Evolutionary conservation across 2,797 vertebrate species (phyloP).

Genomic region (Oreonectes daqikongensis): DNA sequence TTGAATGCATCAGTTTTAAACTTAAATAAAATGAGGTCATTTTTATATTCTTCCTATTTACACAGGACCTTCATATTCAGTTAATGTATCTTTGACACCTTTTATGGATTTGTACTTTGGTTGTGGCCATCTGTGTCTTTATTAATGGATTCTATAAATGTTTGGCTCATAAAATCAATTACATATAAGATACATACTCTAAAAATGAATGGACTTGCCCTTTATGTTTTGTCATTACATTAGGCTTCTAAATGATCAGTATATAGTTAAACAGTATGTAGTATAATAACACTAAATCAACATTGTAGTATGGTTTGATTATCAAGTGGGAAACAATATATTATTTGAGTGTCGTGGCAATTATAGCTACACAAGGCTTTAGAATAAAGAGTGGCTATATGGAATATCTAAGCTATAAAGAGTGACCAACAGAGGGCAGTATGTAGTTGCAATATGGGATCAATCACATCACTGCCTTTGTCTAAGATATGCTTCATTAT

Average conservation of each 20-base stretch:
- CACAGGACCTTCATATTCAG: neutral
- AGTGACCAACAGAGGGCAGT: slow-evolving; percentile 64
- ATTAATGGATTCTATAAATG: neutral
- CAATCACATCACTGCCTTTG: slow-evolving; percentile 47
- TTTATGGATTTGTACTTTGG: neutral
- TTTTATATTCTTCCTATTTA: neutral
- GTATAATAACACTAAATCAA: slow-evolving; percentile 1
- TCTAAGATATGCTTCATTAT: slow-evolving; percentile 56
- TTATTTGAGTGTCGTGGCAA: slow-evolving; percentile 2
- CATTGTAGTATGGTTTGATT: neutral
- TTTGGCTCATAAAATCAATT: neutral
- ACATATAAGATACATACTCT: neutral
- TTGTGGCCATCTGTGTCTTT: neutral
- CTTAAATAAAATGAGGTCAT: neutral
- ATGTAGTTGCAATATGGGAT: slow-evolving; percentile 43
- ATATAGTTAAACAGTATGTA: neutral
- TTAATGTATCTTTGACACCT: neutral
- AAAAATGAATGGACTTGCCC: neutral
- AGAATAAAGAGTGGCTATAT: slow-evolving; percentile 38
- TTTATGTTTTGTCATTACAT: neutral
- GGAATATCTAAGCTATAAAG: slow-evolving; percentile 4
- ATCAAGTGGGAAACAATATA: slow-evolving; percentile 19
- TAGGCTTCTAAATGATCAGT: neutral
- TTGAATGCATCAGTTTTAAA: neutral
- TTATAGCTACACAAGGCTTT: neutral